Conservation (phyloP, 2,797 vertebrate genomes). For the Chelmon rostratus region DNA sequence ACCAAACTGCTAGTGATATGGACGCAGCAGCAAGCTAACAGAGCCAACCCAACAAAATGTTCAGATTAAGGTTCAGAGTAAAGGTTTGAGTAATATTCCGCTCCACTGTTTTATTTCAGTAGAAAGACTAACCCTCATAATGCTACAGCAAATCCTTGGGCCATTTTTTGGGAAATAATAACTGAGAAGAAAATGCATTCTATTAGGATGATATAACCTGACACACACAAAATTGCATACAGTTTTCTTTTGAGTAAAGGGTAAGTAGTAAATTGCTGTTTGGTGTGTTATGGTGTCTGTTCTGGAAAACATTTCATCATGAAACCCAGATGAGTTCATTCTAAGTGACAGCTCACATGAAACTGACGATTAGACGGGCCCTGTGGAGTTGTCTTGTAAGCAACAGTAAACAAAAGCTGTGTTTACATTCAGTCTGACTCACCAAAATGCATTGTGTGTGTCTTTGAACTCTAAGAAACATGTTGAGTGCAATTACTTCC, state of each 20-base stretch:
- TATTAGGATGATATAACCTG: not conserved
- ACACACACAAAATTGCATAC: not conserved
- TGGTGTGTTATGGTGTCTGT: not conserved
- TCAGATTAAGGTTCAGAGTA: not conserved
- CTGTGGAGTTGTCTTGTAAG: not conserved
- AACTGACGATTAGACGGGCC: not conserved
- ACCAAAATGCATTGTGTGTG: no score
- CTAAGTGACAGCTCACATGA: conserved; percentile 2
- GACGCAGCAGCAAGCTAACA: not conserved
- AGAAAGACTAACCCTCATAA: not conserved
- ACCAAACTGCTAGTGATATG: not conserved
- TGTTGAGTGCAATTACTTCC: not conserved
- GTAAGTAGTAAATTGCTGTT: not conserved
- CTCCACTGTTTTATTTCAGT: not conserved
- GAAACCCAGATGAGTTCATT: conserved; percentile 10
- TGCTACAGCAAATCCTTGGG: not conserved
- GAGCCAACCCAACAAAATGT: not conserved
- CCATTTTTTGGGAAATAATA: not conserved
- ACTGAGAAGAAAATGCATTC: not conserved
- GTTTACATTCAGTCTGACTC: not conserved
- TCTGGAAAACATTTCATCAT: conserved; percentile 11
- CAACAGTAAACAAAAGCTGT: not conserved
- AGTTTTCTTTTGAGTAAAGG: not conserved
- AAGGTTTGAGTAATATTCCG: not conserved
- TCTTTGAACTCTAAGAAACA: not conserved